Evolutionary conservation across 2,888 invertebrate genomes (phyloP).

Genomic region (Malacosoma neustria): DNA sequence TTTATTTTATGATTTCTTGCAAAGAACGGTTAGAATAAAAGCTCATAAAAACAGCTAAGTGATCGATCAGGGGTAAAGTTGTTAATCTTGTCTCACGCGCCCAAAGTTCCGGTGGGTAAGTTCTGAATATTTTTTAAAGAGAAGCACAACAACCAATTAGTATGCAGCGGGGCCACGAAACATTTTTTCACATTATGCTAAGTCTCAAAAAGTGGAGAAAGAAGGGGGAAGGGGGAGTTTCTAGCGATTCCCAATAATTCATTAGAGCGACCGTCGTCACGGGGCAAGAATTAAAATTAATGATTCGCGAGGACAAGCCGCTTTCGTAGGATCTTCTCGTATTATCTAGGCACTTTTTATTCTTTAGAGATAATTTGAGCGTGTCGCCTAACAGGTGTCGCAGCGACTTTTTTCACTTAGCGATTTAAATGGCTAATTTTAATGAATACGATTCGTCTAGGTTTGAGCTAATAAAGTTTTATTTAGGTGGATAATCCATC

Average conservation of each 20-base stretch:
- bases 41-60: constrained; percentile 51
- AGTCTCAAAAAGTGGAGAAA: constrained; percentile 62
- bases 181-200: constrained; percentile 73
- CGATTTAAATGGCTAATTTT: constrained; percentile 28
- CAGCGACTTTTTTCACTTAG: constrained; percentile 46
- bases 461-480: not conserved
- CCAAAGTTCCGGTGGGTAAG: constrained; percentile 50
- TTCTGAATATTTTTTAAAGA: constrained; percentile 48
- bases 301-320: constrained; percentile 64
- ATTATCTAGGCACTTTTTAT: constrained; percentile 65
- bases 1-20: not conserved
- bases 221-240: constrained; percentile 42
- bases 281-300: constrained; percentile 73
- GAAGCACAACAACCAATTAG: constrained; percentile 70
- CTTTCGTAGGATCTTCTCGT: constrained; percentile 51
- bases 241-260: constrained; percentile 71
- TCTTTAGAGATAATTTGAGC: constrained; percentile 54
- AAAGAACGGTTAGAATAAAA: constrained; percentile 39
- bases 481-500: not conserved
- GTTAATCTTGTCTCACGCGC: constrained; percentile 58
- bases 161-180: constrained; percentile 62
- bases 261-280: constrained; percentile 66
- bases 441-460: not conserved
- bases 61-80: constrained; percentile 65
- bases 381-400: constrained; percentile 54